Conservation (phyloP, 2,113 vertebrate species). For the Gobiocypris rarus region DNA sequence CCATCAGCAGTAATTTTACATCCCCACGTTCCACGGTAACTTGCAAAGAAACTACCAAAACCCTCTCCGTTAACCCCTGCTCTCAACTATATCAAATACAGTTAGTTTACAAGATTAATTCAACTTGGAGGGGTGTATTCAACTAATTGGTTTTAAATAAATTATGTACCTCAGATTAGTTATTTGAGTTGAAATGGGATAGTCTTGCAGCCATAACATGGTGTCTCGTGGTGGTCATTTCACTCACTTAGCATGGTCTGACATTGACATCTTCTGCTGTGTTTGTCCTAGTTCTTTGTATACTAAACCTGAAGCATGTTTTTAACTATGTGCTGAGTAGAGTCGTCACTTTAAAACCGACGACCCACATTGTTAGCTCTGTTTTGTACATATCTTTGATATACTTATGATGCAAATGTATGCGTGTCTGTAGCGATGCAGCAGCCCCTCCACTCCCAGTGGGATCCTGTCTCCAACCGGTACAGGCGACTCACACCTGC, state of each 20-base stretch:
- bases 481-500: constrained; percentile 71
- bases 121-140: neutral
- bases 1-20: constrained; percentile 81
- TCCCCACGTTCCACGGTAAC: constrained; percentile 88
- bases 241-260: constrained; percentile 1
- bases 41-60: neutral
- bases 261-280: neutral
- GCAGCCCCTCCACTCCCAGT: constrained; percentile 92
- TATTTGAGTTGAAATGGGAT: neutral
- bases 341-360: neutral
- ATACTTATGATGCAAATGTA: constrained; percentile 26
- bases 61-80: neutral
- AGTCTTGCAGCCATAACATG: neutral
- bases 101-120: neutral
- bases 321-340: neutral
- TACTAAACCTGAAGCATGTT: neutral
- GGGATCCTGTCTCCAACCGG: constrained; percentile 83
- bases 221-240: neutral
- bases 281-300: neutral
- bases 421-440: constrained; percentile 79
- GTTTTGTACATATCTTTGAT: neutral
- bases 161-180: neutral
- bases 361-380: neutral
- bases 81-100: neutral
- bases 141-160: neutral